These are phyloP conservation scores for Lycopodina hypogea DNA, from an alignment of 37 sponge, comb jelly and placozoan genomes.

Conservation along the genomic window DNA sequence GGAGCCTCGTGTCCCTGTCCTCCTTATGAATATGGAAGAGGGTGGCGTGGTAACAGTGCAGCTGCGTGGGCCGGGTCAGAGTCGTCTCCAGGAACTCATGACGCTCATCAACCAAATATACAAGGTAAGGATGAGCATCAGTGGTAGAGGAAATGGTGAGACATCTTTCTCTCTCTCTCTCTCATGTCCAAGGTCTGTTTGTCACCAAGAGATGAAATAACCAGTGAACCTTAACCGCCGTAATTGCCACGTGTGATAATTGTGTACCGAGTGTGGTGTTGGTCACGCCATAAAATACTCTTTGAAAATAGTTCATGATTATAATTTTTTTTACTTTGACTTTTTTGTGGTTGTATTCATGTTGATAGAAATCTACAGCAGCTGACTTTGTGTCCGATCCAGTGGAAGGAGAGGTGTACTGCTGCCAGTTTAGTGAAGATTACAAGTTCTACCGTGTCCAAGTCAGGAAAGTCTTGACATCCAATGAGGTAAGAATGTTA, in stretches of 20 bases:
- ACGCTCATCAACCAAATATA: conserved; percentile 40
- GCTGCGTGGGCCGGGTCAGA: conserved; percentile 51
- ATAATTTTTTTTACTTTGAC: background rate
- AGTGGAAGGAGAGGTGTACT: conserved; percentile 12
- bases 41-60: conserved; percentile 58
- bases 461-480: conserved; percentile 3
- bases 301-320: background rate
- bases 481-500: conserved; percentile 11
- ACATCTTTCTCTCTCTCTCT: too few species aligned
- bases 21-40: conserved; percentile 43
- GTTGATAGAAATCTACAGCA: conserved; percentile 26
- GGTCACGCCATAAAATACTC: too few species aligned
- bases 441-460: conserved; percentile 35
- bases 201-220: too few species aligned
- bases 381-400: conserved; percentile 22
- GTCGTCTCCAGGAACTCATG: conserved; percentile 46
- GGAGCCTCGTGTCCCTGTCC: conserved; percentile 39
- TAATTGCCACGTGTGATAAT: too few species aligned
- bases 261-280: too few species aligned
- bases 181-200: too few species aligned
- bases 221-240: too few species aligned
- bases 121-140: background rate
- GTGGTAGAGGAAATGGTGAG: too few species aligned
- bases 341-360: background rate
- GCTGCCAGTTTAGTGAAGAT: conserved; percentile 30